A percentile compares a stretch with the other conserved stretches of the same genome.
Evolutionary conservation across 2,888 invertebrate species (phyloP).

Genomic region (Heliconius ethilla): DNA sequence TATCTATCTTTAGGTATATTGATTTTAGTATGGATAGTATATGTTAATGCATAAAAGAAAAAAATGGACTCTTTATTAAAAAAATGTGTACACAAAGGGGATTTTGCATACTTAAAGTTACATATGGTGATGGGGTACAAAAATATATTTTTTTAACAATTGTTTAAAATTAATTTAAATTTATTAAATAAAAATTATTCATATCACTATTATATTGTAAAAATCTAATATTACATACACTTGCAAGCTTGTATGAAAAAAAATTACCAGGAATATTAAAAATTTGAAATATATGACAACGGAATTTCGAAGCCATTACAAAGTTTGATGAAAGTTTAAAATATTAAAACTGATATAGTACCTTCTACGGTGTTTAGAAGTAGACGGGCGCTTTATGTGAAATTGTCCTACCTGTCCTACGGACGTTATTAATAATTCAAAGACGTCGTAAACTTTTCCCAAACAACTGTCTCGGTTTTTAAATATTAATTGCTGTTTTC

Average conservation of each 20-base stretch:
- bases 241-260: background rate
- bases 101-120: no score
- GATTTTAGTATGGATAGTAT: no score
- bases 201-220: no score
- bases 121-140: no score
- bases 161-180: no score
- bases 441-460: slow-evolving; percentile 59
- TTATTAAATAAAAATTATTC: no score
- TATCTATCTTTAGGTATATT: no score
- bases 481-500: slow-evolving; percentile 48
- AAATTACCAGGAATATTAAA: background rate
- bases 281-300: background rate
- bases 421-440: slow-evolving; percentile 65
- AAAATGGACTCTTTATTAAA: no score
- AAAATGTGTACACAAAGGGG: no score
- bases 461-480: slow-evolving; percentile 56
- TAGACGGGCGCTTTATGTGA: slow-evolving; percentile 52
- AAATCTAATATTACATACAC: background rate
- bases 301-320: slow-evolving; percentile 27
- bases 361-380: slow-evolving; percentile 50
- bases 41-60: no score
- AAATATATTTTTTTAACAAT: no score
- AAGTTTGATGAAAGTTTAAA: slow-evolving; percentile 39
- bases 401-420: slow-evolving; percentile 49
- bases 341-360: slow-evolving; percentile 47